Evolutionary conservation across 2,888 invertebrate genomes (phyloP), one percentile per base, ranked within the genome.

Genomic region (Drosophila quinaria): DNA sequence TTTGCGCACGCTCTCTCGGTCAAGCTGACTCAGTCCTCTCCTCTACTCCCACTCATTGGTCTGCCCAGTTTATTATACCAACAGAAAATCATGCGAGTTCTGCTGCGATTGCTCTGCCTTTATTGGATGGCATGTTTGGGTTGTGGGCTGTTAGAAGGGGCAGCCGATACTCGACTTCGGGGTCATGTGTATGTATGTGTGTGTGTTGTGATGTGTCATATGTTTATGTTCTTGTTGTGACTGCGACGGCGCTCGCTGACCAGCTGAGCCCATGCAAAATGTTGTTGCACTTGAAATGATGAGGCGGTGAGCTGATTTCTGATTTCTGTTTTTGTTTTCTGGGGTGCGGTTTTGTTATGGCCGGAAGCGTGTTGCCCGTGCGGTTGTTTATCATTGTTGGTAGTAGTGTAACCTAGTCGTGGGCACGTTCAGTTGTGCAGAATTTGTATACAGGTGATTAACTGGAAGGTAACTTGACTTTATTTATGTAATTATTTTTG

Each of bases 1-100:
- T 25, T 33, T 78, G 81, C 87, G 87, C 81, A 86, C 44, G 47
- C 78, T 80, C 81, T 77, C 74, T 76, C 51, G 46, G 25, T 47
- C 46, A 39, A 42, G 31, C 65, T 74, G 64, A 64, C 64, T 69
- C 78, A 74, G 63, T 63, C 41, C 31, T n/a, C 66, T 61, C 51
- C 69, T 54, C 52, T 44, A 68, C 73, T 67, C 81, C 67, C 69
- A 67, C 72, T 61, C 59, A 17, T n/a, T 66, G 62, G 51, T 60
- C 60, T 70, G 46, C 65, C 69, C 61, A 60, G 68, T 62, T 67
- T 85, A 79, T 76, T 87, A 89, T 91, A 91, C 90, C 80, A 87
- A 87, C 91, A 80, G 80, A 90, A 89, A 91, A 90, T 90, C 90
- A 90, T 80, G 81, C 90, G 87, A 91, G 77, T 76, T 78, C 59